phyloP scores from a whole-genome alignment of 2,113 vertebrate species.

The Tichodroma muraria region DNA sequence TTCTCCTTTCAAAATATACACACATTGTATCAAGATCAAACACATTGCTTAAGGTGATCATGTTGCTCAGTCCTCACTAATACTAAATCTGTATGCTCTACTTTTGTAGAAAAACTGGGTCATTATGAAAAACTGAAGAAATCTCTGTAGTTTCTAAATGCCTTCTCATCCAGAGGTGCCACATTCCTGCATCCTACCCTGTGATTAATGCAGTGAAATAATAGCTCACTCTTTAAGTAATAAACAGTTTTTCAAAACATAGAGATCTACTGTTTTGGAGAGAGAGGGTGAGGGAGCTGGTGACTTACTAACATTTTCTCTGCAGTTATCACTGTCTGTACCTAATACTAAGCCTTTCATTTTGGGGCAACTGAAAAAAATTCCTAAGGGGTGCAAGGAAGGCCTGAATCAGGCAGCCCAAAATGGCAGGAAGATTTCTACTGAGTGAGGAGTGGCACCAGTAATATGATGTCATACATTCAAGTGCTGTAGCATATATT shows the following conservation, averaged over 20 bases:
- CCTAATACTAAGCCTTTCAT: not conserved
- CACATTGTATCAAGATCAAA: not conserved
- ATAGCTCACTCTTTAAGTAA: not conserved
- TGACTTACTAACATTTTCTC: not conserved
- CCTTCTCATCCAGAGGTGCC: not conserved
- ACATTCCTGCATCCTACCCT: not conserved
- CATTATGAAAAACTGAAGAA: not conserved
- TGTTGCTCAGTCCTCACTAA: not conserved
- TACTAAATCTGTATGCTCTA: not conserved
- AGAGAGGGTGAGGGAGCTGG: not conserved
- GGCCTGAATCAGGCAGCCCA: not conserved
- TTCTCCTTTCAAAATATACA: not conserved
- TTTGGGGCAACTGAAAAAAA: not conserved
- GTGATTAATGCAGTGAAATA: not conserved
- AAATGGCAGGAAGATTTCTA: not conserved
- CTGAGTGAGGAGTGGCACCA: not conserved
- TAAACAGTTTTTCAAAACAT: not conserved
- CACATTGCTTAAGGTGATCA: not conserved
- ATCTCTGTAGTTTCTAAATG: not conserved
- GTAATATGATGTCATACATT: not conserved
- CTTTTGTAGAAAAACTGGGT: conserved; percentile 5
- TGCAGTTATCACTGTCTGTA: not conserved
- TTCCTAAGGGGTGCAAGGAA: not conserved
- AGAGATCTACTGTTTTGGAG: not conserved
- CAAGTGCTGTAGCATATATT: not conserved